Percentiles rank a stretch among this genome's conserved stretches.
Evolutionary conservation across 2,113 vertebrate genomes (phyloP).

Genomic region (Chionis minor): DNA sequence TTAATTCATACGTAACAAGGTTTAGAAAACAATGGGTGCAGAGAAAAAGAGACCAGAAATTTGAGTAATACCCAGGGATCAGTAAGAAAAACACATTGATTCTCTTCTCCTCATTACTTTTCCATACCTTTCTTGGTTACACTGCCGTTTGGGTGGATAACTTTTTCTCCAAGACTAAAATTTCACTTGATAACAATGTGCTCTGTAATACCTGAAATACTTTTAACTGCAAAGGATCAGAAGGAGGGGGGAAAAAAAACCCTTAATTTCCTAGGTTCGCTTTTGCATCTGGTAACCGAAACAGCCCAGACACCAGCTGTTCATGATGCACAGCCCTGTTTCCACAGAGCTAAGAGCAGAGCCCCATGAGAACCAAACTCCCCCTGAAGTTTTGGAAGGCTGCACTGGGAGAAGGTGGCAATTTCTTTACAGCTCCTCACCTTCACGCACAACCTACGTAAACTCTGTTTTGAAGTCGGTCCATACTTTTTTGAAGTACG

Average conservation of each 20-base stretch:
- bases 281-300: not conserved
- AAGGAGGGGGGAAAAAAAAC: not conserved
- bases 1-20: not conserved
- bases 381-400: not conserved
- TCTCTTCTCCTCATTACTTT: not conserved
- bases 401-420: not conserved
- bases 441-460: not conserved
- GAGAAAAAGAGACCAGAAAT: not conserved
- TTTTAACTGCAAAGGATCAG: not conserved
- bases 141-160: rapidly evolving
- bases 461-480: not conserved
- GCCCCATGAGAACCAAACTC: not conserved
- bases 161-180: not conserved
- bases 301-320: not conserved
- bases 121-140: not conserved
- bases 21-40: not conserved
- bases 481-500: rapidly evolving
- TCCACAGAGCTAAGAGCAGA: not conserved
- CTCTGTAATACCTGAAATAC: not conserved
- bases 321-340: not conserved
- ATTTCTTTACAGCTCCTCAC: not conserved
- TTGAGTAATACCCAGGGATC: not conserved
- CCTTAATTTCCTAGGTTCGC: not conserved
- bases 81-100: not conserved
- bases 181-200: not conserved